These are phyloP conservation scores for Zaprionus lineosus DNA, from an alignment of 2,888 invertebrate species.

Conservation along the genomic window DNA sequence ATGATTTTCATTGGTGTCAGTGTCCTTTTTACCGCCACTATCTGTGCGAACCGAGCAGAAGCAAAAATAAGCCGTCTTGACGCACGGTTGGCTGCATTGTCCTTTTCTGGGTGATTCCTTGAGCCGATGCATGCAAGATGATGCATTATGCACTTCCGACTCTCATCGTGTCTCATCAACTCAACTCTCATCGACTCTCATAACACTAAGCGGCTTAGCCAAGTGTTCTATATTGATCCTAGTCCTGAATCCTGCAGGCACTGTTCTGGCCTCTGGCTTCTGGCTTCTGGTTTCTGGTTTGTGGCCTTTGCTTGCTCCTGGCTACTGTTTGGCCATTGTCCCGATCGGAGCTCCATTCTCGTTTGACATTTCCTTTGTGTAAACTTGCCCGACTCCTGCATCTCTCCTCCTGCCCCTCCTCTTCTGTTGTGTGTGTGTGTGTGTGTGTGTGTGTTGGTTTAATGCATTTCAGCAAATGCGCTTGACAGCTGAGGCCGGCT, in stretches of 20 bases:
- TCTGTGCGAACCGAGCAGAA: constrained; percentile 62
- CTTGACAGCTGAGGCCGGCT: constrained; percentile 66
- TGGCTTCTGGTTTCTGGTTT: too few relatives aligned
- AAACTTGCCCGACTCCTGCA: too few relatives aligned
- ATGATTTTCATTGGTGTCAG: constrained; percentile 22
- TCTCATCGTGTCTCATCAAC: too few relatives aligned
- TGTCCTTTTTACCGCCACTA: constrained; percentile 80
- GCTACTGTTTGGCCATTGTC: constrained; percentile 35
- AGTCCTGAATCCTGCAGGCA: not conserved
- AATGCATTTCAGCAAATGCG: constrained; percentile 62
- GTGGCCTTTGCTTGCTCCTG: too few relatives aligned
- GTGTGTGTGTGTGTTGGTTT: constrained; percentile 37
- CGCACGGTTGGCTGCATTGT: constrained; percentile 81
- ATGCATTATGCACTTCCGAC: constrained; percentile 74
- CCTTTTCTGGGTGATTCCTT: constrained; percentile 57
- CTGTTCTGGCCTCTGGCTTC: not conserved
- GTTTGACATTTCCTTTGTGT: constrained; percentile 37
- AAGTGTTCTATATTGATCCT: constrained; percentile 62
- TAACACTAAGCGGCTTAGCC: constrained; percentile 66
- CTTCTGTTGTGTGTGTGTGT: too few relatives aligned
- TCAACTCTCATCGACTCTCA: constrained; percentile 28
- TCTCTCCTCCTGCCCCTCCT: too few relatives aligned
- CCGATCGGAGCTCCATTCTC: constrained; percentile 26
- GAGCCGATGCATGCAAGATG: constrained; percentile 57
- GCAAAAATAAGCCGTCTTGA: constrained; percentile 75